These are phyloP conservation scores for Vanessa cardui DNA, from an alignment of 2,888 invertebrate species.

Conservation along the genomic window DNA sequence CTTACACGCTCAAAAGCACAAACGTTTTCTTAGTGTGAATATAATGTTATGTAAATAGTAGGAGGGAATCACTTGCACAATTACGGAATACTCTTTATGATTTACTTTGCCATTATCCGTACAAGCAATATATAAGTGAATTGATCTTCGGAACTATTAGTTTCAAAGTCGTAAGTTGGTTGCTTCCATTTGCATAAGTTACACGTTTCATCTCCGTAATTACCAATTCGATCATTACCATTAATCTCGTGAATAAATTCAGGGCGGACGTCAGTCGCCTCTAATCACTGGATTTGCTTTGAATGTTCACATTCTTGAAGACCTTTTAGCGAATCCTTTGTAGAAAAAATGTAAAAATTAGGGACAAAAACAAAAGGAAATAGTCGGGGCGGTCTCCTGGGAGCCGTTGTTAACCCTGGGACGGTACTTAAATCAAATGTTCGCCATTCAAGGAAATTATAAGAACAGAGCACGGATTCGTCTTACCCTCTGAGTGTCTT, in stretches of 20 bases:
- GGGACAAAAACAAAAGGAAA: constrained; percentile 77
- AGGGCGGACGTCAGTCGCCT: constrained; percentile 53
- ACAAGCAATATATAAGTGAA: constrained; percentile 36
- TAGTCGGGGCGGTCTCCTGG: constrained; percentile 76
- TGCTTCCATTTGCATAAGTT: constrained; percentile 70
- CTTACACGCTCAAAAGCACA: constrained; percentile 24
- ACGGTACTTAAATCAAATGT: constrained; percentile 81
- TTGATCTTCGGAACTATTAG: constrained; percentile 58
- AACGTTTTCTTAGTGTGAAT: constrained; percentile 21
- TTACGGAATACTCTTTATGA: constrained; percentile 27
- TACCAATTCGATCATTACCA: constrained; percentile 66
- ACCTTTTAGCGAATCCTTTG: constrained; percentile 69
- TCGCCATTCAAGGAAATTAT: constrained; percentile 80
- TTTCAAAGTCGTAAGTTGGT: constrained; percentile 54
- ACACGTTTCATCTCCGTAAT: constrained; percentile 71
- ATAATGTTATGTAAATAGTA: constrained; percentile 31
- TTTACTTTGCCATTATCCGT: constrained; percentile 25
- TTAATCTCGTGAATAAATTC: constrained; percentile 67
- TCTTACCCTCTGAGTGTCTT: constrained; percentile 54
- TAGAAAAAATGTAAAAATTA: constrained; percentile 73
- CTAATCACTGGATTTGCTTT: constrained; percentile 71
- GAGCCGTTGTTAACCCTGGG: constrained; percentile 75
- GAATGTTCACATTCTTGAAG: constrained; percentile 62
- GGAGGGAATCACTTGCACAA: constrained; percentile 27
- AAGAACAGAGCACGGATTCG: constrained; percentile 74